Conservation (phyloP, 2,888 invertebrate species). For the Steinernema hermaphroditum region DNA sequence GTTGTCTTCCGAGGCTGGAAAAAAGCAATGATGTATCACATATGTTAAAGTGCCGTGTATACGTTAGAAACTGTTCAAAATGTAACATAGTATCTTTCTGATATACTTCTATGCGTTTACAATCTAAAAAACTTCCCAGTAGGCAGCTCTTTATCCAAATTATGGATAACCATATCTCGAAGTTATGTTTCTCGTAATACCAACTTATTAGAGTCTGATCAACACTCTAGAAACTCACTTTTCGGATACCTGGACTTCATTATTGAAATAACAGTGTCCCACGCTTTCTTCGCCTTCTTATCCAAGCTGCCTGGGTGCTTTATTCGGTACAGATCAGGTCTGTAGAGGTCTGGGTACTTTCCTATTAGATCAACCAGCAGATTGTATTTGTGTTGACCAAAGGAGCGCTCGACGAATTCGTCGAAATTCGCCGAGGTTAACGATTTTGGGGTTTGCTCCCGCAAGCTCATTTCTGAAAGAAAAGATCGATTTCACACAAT, state of each 20-base stretch:
- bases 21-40: not conserved
- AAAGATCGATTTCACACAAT: no score
- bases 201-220: no score
- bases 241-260: not conserved
- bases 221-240: no score
- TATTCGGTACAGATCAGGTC: not conserved
- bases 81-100: no score
- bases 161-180: no score
- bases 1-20: not conserved
- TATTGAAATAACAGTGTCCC: not conserved
- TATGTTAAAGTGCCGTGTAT: no score
- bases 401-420: not conserved
- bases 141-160: no score
- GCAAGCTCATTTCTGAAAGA: not conserved
- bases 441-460: not conserved
- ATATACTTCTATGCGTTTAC: no score
- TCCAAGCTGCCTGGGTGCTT: not conserved
- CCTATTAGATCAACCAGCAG: not conserved
- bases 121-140: no score
- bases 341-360: not conserved
- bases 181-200: no score
- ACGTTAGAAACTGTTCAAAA: no score
- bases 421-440: not conserved
- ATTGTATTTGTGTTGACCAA: not conserved
- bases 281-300: not conserved